phyloP scores from a whole-genome alignment of 2,888 invertebrate species.

The Toxonevra muliebris region DNA sequence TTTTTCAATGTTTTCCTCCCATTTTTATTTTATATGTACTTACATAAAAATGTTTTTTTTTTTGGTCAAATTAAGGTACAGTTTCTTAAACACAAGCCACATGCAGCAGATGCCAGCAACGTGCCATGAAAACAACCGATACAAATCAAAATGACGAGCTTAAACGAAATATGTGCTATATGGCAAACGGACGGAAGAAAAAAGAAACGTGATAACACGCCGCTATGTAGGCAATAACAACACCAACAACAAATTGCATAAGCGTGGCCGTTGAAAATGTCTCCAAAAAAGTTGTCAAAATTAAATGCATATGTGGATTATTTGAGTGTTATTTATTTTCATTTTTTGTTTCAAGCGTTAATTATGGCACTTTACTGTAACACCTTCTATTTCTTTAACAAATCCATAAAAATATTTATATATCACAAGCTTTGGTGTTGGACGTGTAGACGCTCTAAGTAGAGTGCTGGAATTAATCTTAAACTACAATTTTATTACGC shows the following conservation, averaged over 20 bases:
- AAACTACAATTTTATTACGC: slow-evolving; percentile 7
- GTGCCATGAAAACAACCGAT: not conserved
- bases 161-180: not conserved
- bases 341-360: not conserved
- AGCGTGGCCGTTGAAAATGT: slow-evolving; percentile 3
- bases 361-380: not conserved
- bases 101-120: not conserved
- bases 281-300: not conserved
- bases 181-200: too few relatives aligned
- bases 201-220: slow-evolving; percentile 25
- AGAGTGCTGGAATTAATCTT: too few relatives aligned
- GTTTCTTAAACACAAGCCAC: too few relatives aligned
- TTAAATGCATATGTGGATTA: not conserved
- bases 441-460: too few relatives aligned
- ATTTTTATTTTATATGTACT: too few relatives aligned
- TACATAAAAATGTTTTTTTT: too few relatives aligned
- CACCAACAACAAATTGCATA: not conserved
- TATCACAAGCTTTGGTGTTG: too few relatives aligned
- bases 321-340: not conserved
- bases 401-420: too few relatives aligned
- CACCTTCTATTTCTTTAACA: not conserved
- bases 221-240: slow-evolving; percentile 11
- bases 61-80: too few relatives aligned
- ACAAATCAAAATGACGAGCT: not conserved
- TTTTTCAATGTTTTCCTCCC: too few relatives aligned